Conservation (phyloP, 2,888 invertebrate species). For the Omphaloscelis lunosa region DNA sequence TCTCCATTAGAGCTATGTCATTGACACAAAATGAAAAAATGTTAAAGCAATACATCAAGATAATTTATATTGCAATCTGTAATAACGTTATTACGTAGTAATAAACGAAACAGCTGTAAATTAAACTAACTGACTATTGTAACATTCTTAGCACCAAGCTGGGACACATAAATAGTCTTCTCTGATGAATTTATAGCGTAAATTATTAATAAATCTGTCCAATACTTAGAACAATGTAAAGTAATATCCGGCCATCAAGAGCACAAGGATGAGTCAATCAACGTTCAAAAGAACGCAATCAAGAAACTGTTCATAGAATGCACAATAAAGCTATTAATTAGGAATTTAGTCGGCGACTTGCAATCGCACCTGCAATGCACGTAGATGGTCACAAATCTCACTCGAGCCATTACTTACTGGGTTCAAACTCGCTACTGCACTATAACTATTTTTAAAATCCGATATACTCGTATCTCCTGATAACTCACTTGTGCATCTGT, state of each 20-base stretch:
- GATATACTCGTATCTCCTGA: constrained; percentile 52
- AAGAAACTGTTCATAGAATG: constrained; percentile 24
- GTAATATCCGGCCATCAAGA: constrained; percentile 28
- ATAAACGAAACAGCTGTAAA: constrained; percentile 34
- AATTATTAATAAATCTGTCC: constrained; percentile 9
- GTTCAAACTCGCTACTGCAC: constrained; percentile 37
- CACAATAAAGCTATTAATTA: constrained; percentile 33
- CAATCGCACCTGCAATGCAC: background rate
- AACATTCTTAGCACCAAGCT: constrained; percentile 26
- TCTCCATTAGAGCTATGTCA: constrained; percentile 35
- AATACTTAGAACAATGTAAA: constrained; percentile 18
- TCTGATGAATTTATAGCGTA: constrained; percentile 26
- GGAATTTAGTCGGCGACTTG: constrained; percentile 25
- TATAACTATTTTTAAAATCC: constrained; percentile 57
- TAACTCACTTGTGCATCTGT: constrained; percentile 54
- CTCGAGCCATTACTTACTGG: constrained; percentile 40
- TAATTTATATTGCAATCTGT: constrained; percentile 49
- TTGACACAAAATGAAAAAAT: constrained; percentile 50
- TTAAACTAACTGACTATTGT: constrained; percentile 29
- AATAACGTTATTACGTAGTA: constrained; percentile 41
- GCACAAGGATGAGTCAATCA: constrained; percentile 20
- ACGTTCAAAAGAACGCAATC: constrained; percentile 1
- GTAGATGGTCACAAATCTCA: constrained; percentile 46
- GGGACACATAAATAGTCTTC: constrained; percentile 25
- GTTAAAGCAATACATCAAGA: constrained; percentile 49